phyloP scores from a whole-genome alignment of 2,113 vertebrate genomes.

The Parus major region DNA sequence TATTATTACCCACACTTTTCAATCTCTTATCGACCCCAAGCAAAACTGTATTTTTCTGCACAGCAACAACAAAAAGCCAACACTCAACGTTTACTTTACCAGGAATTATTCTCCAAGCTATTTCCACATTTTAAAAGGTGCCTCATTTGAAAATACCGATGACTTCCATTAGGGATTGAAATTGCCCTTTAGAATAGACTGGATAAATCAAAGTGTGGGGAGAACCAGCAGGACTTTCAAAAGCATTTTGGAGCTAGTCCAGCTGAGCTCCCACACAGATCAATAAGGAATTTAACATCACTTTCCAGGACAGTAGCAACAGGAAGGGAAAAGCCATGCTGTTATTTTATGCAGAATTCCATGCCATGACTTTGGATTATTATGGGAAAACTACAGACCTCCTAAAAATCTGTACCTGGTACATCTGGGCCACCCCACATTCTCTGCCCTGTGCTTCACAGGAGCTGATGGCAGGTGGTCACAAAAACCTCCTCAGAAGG shows the following conservation, averaged over 20 bases:
- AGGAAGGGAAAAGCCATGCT: not conserved
- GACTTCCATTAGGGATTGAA: slow-evolving; percentile 52
- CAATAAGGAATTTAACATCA: not conserved
- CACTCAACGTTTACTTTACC: slow-evolving; percentile 49
- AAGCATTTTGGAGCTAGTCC: slow-evolving; percentile 3
- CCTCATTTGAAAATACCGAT: slow-evolving; percentile 58
- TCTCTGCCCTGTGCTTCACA: not conserved
- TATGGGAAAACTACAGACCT: not conserved
- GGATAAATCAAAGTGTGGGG: slow-evolving; percentile 32
- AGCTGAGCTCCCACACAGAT: not conserved
- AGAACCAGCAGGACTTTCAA: not conserved
- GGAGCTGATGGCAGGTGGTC: not conserved
- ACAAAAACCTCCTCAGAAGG: not conserved
- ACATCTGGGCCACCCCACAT: not conserved
- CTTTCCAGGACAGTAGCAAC: not conserved
- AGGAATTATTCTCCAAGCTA: slow-evolving; percentile 69
- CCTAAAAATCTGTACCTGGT: not conserved
- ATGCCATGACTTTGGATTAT: not conserved
- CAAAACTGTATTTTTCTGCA: slow-evolving; percentile 74
- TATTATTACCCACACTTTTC: slow-evolving; percentile 76
- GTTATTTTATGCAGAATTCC: not conserved
- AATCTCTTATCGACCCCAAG: slow-evolving; percentile 70
- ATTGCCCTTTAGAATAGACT: slow-evolving; percentile 36
- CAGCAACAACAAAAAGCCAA: slow-evolving; percentile 67
- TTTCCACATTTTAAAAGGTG: slow-evolving; percentile 63